A percentile compares a stretch with the other conserved stretches of the same genome.
Conservation (phyloP, 2,888 invertebrate species). For the Andrena minutula region DNA sequence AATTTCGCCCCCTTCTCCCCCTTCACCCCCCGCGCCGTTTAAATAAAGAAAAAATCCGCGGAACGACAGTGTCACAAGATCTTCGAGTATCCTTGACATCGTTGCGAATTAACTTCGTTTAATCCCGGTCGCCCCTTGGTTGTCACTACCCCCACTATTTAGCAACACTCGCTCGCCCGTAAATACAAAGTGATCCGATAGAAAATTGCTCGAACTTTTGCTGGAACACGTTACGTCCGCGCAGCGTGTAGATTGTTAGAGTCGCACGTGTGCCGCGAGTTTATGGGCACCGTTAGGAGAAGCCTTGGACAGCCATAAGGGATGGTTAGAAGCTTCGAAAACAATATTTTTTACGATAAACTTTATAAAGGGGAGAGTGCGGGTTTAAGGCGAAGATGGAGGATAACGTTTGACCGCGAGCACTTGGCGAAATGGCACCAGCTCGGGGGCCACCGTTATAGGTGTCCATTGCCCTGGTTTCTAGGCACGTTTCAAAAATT, state of each 20-base stretch:
- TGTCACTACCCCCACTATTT: slow-evolving; percentile 1
- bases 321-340: slow-evolving; percentile 19
- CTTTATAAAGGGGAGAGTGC: not conserved
- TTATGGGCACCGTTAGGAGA: not conserved
- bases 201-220: not conserved
- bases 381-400: slow-evolving; percentile 9
- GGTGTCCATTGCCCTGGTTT: slow-evolving; percentile 31
- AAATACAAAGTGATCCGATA: slow-evolving; percentile 7
- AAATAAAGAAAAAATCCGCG: slow-evolving; percentile 12
- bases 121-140: slow-evolving; percentile 23
- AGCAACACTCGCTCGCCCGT: not conserved
- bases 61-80: slow-evolving; percentile 45
- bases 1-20: slow-evolving; percentile 28
- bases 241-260: not conserved
- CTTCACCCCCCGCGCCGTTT: not conserved
- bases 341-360: slow-evolving; percentile 25
- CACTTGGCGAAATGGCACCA: slow-evolving; percentile 13
- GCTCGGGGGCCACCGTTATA: slow-evolving; percentile 19
- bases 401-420: slow-evolving; percentile 24
- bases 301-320: slow-evolving; percentile 9
- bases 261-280: slow-evolving; percentile 8
- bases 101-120: slow-evolving; percentile 52
- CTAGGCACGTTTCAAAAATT: slow-evolving; percentile 24
- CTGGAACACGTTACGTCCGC: not conserved
- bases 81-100: slow-evolving; percentile 50